phyloP scores from a whole-genome alignment of 2,113 vertebrate genomes.

The Odontesthes bonariensis region DNA sequence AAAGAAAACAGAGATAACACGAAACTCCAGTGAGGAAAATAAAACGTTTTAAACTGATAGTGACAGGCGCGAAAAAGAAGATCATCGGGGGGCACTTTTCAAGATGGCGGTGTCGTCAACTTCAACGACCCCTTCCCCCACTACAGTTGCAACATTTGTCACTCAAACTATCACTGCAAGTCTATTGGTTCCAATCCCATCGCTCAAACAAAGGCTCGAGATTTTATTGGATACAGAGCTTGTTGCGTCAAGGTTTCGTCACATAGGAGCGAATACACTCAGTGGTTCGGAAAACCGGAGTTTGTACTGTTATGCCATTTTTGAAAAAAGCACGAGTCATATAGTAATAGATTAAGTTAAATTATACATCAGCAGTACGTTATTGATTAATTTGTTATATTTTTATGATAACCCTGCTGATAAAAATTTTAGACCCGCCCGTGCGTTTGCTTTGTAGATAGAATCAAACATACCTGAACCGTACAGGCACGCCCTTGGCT shows the following conservation, averaged over 20 bases:
- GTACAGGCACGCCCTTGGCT: conserved; percentile 4
- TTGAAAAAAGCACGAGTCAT: not conserved
- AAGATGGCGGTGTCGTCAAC: conserved; percentile 86
- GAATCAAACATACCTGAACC: conserved; percentile 27
- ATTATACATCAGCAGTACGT: not conserved
- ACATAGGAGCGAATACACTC: fast-evolving
- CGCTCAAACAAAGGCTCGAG: conserved; percentile 19
- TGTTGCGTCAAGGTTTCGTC: conserved; percentile 1
- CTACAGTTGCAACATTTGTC: conserved; percentile 66
- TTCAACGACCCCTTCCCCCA: conserved; percentile 84
- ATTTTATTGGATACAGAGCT: conserved; percentile 42
- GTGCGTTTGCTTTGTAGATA: not conserved
- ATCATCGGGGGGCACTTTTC: conserved; percentile 80
- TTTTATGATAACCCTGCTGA: not conserved
- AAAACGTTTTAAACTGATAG: conserved; percentile 78
- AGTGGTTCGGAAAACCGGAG: conserved; percentile 26
- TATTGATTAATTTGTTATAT: not conserved
- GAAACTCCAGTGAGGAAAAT: conserved; percentile 47
- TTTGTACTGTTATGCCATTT: conserved; percentile 13
- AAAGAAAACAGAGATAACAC: conserved; percentile 35
- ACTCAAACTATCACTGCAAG: conserved; percentile 50
- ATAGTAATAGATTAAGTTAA: not conserved
- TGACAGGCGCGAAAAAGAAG: conserved; percentile 82
- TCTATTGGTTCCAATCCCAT: conserved; percentile 71
- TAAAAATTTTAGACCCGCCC: conserved; percentile 26